Base-by-base conservation (phyloP, 1,140 invertebrate genomes). In the Euura lappo region DNA sequence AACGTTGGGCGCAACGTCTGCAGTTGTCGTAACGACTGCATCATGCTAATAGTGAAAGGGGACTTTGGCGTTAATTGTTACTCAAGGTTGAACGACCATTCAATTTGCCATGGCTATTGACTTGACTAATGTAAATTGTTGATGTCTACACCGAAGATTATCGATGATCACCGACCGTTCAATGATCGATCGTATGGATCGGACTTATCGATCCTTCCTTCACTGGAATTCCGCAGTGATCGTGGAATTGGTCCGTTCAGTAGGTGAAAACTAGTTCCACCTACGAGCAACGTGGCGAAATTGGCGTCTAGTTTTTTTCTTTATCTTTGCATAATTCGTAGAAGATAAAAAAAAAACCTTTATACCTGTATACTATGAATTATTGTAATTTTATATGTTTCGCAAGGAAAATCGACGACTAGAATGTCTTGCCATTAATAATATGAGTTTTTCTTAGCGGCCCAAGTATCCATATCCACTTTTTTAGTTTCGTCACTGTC, bases 11-110 rank as follows among this genome's bases (percentile, higher is more conserved):
- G 28, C 28, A 28, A 28, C 1, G 28, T 28, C 28, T 28, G 28
- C 28, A 28, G 28, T 60, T 60, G 3, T 60, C 13, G 51, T 60
- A 60, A 60, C 51, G 28, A 28, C 28, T 28, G 28, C 28, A 28
- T 28, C 28, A 28, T 28, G 28, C 13, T 60, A 60, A 60, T 8
- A 60, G 51, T 60, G 51, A 60, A 28, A 28, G 13, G 13, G 51
- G 51, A 60, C 51, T 60, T 60, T 0, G 51, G 13, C 51, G 51
- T 60, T 60, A 60, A 60, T 60, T 60, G 51, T n/a, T 60, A 8
- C 6, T 60, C 51, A 60, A 60, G 51, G 51, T 60, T 60, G 51
- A 60, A 60, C 51, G 51, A 60, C 51, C 51, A 60, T n/a, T 60
- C 51, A 6, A n/a, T 60, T 60, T 3, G 51, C 51, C 10, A 60